These are phyloP conservation scores for Squalus acanthias DNA, from an alignment of 2,797 vertebrate species.

Conservation along the genomic window DNA sequence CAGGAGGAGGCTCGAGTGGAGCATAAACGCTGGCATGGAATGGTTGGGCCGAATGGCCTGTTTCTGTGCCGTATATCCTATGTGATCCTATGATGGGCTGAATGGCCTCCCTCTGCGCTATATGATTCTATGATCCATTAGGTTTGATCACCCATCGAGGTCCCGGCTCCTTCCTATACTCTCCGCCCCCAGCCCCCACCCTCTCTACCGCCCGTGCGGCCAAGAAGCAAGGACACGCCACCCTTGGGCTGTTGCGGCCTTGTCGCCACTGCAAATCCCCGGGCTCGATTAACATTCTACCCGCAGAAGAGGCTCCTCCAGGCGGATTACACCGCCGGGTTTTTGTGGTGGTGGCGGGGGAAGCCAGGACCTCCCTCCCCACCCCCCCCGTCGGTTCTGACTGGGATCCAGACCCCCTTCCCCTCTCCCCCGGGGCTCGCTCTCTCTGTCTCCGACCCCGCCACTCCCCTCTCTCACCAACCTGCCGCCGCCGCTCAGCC, in stretches of 20 bases:
- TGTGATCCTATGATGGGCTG: no score
- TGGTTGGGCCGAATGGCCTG: neutral
- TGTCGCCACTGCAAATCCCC: neutral
- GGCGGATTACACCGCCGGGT: neutral
- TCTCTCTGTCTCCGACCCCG: neutral
- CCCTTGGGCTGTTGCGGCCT: neutral
- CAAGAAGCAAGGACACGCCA: neutral
- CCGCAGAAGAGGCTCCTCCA: neutral
- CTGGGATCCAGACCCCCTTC: no score
- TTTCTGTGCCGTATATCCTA: neutral
- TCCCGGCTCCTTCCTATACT: no score
- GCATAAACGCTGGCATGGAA: no score
- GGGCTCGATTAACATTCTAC: neutral
- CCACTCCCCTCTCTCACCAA: neutral
- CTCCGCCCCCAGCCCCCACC: neutral
- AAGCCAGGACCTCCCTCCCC: neutral
- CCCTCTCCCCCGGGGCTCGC: neutral
- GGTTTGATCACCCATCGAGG: no score
- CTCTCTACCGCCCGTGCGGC: neutral
- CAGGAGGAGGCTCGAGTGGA: no score
- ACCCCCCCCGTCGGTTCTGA: accelerated
- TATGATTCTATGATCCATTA: neutral
- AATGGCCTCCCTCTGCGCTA: neutral
- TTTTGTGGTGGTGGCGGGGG: accelerated
- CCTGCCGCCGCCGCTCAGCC: neutral